Evolutionary conservation across 2,113 vertebrate genomes (phyloP).

Genomic region (Petrocephalus zakoni): DNA sequence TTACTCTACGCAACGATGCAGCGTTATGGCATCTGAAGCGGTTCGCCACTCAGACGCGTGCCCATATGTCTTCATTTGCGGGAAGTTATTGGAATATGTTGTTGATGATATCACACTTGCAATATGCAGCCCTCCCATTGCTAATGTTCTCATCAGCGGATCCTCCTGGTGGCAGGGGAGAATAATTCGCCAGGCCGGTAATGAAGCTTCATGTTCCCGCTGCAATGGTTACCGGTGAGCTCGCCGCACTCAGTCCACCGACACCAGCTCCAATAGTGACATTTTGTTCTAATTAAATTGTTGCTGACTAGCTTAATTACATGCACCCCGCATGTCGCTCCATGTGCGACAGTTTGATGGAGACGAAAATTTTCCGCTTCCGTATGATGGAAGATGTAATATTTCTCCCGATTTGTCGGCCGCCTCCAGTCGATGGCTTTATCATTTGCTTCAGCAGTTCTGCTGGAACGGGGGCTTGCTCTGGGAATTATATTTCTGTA

Average conservation of each 20-base stretch:
- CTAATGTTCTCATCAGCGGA: slow-evolving; percentile 13
- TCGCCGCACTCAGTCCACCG: background rate
- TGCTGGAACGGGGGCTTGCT: background rate
- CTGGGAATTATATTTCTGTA: background rate
- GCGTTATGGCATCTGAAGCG: background rate
- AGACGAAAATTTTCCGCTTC: background rate
- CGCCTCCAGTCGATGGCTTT: background rate
- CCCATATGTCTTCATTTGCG: slow-evolving; percentile 27
- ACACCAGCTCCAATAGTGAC: background rate
- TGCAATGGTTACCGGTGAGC: background rate
- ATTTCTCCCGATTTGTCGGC: background rate
- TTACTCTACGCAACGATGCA: slow-evolving; percentile 28
- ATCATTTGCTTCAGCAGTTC: background rate
- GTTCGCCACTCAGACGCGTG: background rate
- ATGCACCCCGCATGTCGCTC: background rate
- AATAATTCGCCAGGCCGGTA: background rate
- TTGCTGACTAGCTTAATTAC: slow-evolving; percentile 23
- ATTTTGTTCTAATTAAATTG: slow-evolving; percentile 27
- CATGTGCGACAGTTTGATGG: background rate
- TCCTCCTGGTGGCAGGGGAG: background rate
- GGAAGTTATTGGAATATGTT: slow-evolving; percentile 13
- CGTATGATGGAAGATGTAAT: slow-evolving; percentile 4
- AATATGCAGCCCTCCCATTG: slow-evolving; percentile 3
- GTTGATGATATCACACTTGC: background rate
- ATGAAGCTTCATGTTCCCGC: background rate